These are phyloP conservation scores for Artibeus jamaicensis DNA, from an alignment of 2,797 vertebrate genomes.

Conservation along the genomic window DNA sequence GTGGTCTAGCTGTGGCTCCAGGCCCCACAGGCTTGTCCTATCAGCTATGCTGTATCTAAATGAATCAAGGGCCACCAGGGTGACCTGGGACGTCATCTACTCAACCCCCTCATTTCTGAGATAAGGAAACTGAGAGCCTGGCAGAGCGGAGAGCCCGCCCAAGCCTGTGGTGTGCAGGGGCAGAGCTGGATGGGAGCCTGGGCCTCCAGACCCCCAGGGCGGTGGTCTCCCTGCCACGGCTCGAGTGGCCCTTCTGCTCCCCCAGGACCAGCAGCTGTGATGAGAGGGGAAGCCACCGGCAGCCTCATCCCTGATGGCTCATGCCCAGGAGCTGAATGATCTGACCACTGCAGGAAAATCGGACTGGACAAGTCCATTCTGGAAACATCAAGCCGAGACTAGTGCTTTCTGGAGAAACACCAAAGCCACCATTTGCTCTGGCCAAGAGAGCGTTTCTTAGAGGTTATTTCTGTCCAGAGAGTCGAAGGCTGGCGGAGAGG, in stretches of 20 bases:
- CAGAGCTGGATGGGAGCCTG: not conserved
- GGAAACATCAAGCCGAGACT: constrained; percentile 45
- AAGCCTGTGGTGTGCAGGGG: not conserved
- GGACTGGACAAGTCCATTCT: constrained; percentile 1
- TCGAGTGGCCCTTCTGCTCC: not conserved
- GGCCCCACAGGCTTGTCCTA: not conserved
- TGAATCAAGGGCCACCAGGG: not conserved
- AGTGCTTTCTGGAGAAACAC: constrained; percentile 62
- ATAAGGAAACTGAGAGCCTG: not conserved
- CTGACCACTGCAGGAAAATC: constrained; percentile 18
- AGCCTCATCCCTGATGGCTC: not conserved
- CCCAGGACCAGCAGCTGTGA: not conserved
- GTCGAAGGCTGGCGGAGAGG: constrained; percentile 23
- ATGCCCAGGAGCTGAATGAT: not conserved
- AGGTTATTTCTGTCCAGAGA: constrained; percentile 65
- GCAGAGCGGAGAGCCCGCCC: not conserved
- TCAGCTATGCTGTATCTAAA: not conserved
- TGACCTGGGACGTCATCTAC: not conserved
- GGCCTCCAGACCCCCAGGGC: not conserved
- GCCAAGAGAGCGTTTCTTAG: constrained; percentile 43
- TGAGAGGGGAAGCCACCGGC: not conserved
- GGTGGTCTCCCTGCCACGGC: too few relatives aligned
- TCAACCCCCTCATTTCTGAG: not conserved
- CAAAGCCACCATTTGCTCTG: constrained; percentile 51
- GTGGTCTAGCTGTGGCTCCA: not conserved